Percentiles rank a stretch among this genome's conserved stretches.
Conservation (phyloP, 2,888 invertebrate genomes). For the Serrognathus titanus region DNA sequence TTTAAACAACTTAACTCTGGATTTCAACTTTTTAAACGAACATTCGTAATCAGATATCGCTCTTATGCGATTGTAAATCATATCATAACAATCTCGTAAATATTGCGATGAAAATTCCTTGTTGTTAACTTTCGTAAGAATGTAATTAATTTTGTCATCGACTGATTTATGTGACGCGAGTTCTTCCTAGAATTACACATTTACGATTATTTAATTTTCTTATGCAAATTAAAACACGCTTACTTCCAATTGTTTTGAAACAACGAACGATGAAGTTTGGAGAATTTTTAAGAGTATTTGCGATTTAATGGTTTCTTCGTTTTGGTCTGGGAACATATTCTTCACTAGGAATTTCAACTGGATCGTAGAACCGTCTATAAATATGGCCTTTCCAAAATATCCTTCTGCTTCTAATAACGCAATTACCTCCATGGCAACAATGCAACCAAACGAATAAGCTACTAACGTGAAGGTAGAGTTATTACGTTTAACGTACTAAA, state of each 20-base stretch:
- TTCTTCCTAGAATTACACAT: too few relatives aligned
- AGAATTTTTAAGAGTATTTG: constrained; percentile 46
- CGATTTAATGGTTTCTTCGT: constrained; percentile 53
- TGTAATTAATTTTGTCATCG: too few relatives aligned
- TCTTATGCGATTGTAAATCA: constrained; percentile 56
- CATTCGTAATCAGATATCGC: constrained; percentile 53
- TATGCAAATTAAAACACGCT: too few relatives aligned
- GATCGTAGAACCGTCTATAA: constrained; percentile 76
- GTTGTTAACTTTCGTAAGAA: too few relatives aligned
- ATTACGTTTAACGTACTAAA: too few relatives aligned
- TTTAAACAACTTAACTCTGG: constrained; percentile 60
- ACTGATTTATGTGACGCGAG: too few relatives aligned
- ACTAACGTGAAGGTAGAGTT: constrained; percentile 61
- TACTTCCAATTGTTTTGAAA: too few relatives aligned
- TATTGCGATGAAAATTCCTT: constrained; percentile 41
- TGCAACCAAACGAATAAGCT: constrained; percentile 83
- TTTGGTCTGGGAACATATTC: constrained; percentile 47
- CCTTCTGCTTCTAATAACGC: constrained; percentile 64
- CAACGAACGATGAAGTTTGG: too few relatives aligned
- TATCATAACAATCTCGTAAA: constrained; percentile 45
- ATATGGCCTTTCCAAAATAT: constrained; percentile 56
- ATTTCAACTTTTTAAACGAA: constrained; percentile 43
- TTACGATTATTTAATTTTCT: too few relatives aligned
- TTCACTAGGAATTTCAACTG: constrained; percentile 55
- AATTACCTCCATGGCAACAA: constrained; percentile 73